Conservation (phyloP, 2,113 vertebrate species). For the Clarias gariepinus region DNA sequence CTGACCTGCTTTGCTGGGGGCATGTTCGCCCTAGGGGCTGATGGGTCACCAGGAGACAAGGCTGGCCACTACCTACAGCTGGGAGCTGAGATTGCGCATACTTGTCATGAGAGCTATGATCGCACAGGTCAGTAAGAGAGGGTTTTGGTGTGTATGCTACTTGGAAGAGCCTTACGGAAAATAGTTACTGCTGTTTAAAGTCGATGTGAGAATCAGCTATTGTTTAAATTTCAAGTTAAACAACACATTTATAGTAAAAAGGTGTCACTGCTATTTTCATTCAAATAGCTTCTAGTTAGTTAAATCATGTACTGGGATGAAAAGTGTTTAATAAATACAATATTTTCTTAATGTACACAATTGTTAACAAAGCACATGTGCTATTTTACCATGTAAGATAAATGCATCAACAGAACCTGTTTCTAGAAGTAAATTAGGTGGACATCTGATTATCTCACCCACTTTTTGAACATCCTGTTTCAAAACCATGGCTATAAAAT, state of each 20-base stretch:
- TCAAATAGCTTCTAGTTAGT: not conserved
- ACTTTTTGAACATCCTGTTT: not conserved
- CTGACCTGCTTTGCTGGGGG: constrained; percentile 97
- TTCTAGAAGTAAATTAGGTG: not conserved
- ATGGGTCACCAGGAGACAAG: constrained; percentile 92
- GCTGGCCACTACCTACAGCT: constrained; percentile 96
- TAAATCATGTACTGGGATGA: not conserved
- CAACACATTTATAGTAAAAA: not conserved
- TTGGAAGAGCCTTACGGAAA: not conserved
- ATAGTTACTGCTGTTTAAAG: not conserved
- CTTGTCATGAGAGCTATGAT: constrained; percentile 96
- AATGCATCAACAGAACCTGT: not conserved
- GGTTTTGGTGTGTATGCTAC: not conserved
- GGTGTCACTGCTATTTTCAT: not conserved
- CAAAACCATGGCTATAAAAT: not conserved
- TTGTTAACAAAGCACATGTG: not conserved
- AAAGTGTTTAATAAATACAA: not conserved
- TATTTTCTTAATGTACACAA: not conserved
- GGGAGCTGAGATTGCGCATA: constrained; percentile 96
- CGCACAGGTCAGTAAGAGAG: constrained; percentile 81
- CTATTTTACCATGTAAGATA: not conserved
- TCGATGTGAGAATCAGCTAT: not conserved
- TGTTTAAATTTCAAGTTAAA: not conserved
- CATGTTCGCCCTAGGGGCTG: constrained; percentile 95
- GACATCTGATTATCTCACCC: not conserved